These are phyloP conservation scores for Coelogynopora nodosa DNA, from an alignment of 2,888 invertebrate species.

Conservation along the genomic window DNA sequence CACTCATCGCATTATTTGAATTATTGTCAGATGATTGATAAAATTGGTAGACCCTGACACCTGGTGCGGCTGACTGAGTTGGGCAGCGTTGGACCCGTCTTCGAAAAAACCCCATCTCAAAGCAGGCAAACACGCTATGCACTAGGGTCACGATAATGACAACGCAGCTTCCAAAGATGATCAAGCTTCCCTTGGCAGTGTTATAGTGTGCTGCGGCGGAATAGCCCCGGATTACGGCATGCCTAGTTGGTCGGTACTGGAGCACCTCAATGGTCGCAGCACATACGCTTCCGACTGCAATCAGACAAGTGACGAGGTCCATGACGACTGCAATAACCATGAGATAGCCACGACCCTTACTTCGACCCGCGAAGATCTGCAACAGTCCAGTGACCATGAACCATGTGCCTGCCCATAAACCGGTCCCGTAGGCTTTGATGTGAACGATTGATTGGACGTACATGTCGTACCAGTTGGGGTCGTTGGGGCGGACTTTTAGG, in stretches of 20 bases:
- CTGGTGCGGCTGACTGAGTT: too few species aligned
- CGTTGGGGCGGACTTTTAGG: too few species aligned
- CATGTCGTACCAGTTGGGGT: neutral
- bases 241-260: neutral
- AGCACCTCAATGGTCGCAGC: neutral
- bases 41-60: too few species aligned
- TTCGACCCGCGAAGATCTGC: neutral
- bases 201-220: neutral
- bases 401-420: neutral
- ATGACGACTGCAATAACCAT: neutral
- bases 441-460: neutral
- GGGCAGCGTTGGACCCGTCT: neutral
- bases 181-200: neutral
- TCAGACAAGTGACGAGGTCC: neutral
- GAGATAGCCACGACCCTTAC: neutral
- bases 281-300: neutral
- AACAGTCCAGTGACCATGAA: neutral
- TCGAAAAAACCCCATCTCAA: neutral
- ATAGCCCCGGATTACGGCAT: neutral
- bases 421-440: neutral
- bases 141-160: neutral
- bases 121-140: neutral
- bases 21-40: too few species aligned
- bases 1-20: too few species aligned
- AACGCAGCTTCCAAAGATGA: neutral